phyloP scores from a whole-genome alignment of 2,888 invertebrate genomes.

The Sthenelais limicola region DNA sequence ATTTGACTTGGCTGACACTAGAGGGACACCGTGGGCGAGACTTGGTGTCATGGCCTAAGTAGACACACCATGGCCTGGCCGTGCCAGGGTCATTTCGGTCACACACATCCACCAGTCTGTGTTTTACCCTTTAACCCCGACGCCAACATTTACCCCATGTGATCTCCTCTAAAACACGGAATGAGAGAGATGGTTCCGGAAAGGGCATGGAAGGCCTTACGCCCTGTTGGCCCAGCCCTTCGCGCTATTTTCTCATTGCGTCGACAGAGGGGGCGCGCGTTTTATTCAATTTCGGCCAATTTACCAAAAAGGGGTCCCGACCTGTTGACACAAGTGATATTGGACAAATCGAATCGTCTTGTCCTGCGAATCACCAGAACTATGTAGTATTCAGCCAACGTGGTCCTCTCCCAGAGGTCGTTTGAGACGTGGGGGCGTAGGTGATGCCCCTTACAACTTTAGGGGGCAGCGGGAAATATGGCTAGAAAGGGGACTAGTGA shows the following conservation, averaged over 20 bases:
- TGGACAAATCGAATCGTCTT: conserved; percentile 31
- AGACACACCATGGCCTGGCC: conserved; percentile 9
- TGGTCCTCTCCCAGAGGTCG: too few species aligned
- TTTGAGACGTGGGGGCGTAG: too few species aligned
- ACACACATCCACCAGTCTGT: neutral
- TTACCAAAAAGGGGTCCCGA: conserved; percentile 39
- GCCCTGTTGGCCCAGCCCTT: conserved; percentile 7
- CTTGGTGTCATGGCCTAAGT: too few species aligned
- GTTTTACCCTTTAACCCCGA: conserved; percentile 24
- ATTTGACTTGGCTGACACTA: conserved; percentile 4
- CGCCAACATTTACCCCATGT: conserved; percentile 20
- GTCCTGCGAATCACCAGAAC: conserved; percentile 1
- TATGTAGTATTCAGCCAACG: conserved; percentile 3
- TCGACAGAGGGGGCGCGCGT: conserved; percentile 27
- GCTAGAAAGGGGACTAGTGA: too few species aligned
- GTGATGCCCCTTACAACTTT: too few species aligned
- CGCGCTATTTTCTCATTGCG: conserved; percentile 37
- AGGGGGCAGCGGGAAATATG: too few species aligned
- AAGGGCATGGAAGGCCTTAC: neutral
- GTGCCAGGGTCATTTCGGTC: conserved; percentile 33
- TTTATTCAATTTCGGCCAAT: conserved; percentile 38
- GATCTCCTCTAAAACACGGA: conserved; percentile 37
- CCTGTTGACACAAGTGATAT: conserved; percentile 19
- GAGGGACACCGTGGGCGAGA: conserved; percentile 12
- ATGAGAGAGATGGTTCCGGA: neutral